Percentiles rank a stretch among this genome's conserved stretches.
Evolutionary conservation across 2,113 vertebrate genomes (phyloP).

Genomic region (Pangasianodon hypophthalmus): DNA sequence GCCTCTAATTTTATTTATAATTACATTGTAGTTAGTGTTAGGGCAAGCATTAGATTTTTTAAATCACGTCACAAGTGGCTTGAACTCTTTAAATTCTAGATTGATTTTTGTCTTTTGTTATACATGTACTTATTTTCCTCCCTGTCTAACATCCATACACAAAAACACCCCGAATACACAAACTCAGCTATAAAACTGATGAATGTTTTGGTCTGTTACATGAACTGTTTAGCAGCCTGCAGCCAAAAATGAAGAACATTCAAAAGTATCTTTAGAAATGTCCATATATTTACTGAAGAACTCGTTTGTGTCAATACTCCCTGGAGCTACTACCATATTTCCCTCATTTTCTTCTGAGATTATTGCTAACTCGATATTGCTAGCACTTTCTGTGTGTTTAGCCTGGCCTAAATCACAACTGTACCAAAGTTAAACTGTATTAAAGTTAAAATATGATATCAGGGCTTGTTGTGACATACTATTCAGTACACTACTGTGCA

Average conservation of each 20-base stretch:
- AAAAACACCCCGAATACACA: neutral
- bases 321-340: neutral
- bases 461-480: neutral
- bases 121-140: neutral
- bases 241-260: neutral
- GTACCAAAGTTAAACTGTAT: neutral
- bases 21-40: neutral
- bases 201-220: neutral
- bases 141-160: neutral
- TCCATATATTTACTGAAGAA: neutral
- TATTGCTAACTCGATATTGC: neutral
- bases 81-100: neutral
- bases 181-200: constrained; percentile 2
- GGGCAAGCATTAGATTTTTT: neutral
- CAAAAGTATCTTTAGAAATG: neutral
- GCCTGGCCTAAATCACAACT: neutral
- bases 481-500: neutral
- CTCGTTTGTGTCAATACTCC: neutral
- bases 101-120: neutral
- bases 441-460: neutral
- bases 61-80: neutral
- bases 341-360: neutral
- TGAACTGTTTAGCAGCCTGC: neutral
- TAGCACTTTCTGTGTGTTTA: neutral
- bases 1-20: neutral